Conservation (phyloP, 2,113 vertebrate species). For the Poicephalus gulielmi region DNA sequence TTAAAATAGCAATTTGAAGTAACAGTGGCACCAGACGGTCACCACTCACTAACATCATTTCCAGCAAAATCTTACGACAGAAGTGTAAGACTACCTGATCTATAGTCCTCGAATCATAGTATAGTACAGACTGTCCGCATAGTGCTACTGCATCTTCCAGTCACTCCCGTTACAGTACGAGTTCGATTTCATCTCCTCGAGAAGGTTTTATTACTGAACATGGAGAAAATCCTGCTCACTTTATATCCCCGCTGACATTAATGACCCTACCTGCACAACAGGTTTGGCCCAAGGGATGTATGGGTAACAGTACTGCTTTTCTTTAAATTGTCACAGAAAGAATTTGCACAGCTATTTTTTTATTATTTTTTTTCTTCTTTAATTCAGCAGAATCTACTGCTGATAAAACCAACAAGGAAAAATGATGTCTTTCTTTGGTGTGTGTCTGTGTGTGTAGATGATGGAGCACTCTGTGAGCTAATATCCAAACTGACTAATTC, state of each 20-base stretch:
- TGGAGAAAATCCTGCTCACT: background rate
- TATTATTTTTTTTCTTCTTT: background rate
- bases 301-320: background rate
- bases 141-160: background rate
- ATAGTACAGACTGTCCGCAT: background rate
- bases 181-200: background rate
- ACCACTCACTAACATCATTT: slow-evolving; percentile 7
- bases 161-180: background rate
- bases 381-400: background rate
- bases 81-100: background rate
- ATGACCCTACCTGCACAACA: background rate
- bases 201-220: background rate
- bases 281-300: background rate
- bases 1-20: slow-evolving; percentile 44
- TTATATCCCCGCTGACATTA: background rate
- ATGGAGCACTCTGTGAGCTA: background rate
- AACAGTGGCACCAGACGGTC: slow-evolving; percentile 1
- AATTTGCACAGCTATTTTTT: background rate
- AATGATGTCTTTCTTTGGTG: background rate
- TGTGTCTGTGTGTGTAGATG: background rate
- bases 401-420: background rate
- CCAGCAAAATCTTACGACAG: background rate
- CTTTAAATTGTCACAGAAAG: background rate
- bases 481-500: background rate
- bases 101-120: background rate